phyloP scores from a whole-genome alignment of 2,797 vertebrate species.

The Sandelia bainsii region DNA sequence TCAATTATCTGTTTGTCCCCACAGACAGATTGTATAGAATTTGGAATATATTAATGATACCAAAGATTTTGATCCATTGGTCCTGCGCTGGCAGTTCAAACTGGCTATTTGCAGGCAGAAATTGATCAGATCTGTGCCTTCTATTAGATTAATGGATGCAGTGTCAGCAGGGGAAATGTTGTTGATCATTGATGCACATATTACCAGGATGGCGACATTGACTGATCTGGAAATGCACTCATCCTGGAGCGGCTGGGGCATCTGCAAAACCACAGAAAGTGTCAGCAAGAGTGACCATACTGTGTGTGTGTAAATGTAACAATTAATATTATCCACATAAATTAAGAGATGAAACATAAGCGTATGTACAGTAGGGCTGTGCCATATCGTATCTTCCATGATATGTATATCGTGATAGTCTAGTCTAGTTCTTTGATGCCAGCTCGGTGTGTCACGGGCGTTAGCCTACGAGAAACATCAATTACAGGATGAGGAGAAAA shows the following conservation, averaged over 20 bases:
- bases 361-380: no score
- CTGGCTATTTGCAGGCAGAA: constrained; percentile 23
- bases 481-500: no score
- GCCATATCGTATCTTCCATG: no score
- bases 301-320: background rate
- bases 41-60: constrained; percentile 32
- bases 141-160: constrained; percentile 25
- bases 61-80: constrained; percentile 21
- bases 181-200: constrained; percentile 30
- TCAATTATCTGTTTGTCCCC: constrained; percentile 34
- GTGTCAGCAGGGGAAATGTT: constrained; percentile 20
- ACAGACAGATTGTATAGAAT: constrained; percentile 7
- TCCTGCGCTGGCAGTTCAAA: constrained; percentile 9
- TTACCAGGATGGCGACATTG: background rate
- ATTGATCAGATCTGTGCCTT: constrained; percentile 31
- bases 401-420: no score
- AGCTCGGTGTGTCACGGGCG: no score
- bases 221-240: constrained; percentile 10
- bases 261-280: background rate
- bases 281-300: background rate
- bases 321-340: no score
- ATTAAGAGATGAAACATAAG: no score
- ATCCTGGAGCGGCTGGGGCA: background rate
- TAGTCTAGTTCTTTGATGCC: no score
- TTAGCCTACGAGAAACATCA: background rate